Base-by-base conservation (phyloP, 2,797 vertebrate genomes). In the Gymnoscopelus braueri region DNA sequence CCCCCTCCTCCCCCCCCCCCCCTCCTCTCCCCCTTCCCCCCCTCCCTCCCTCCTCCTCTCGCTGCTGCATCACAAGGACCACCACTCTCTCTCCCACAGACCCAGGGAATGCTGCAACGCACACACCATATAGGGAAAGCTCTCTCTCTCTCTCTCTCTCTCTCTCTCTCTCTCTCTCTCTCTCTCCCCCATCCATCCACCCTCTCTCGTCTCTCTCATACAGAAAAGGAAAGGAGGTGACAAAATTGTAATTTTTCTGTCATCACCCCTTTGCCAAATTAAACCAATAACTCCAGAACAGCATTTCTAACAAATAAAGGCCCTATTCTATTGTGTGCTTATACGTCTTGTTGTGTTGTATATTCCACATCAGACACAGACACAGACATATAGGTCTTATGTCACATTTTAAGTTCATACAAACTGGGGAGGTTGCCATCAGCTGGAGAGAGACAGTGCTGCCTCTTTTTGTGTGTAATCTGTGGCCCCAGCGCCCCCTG, bases 101-200 rank as follows among this genome's bases (percentile, higher is more conserved):
- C 88, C 87, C 89, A 90, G 93, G 93, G 94, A 95, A 94, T 95
- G 95, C 91, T 94, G 94, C 96, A 97, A 92, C 90, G 88, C 87
- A 88, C 77, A 81, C 77, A 82, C 74, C 83, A 83, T 86, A 80
- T 72, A 87, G 81, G 93, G 84, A 88, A 82, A 74, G 85, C 50
- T 51, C 50, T 75, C 78, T 86, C 80, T 73, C 66, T 52, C 15
- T 53, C 63, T 39, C 49, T 62, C 60, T 5, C 15, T 32, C 56
- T 35, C 49, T 24, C 51, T 15, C 23, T 8, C 52, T 39, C 52
- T 56, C 57, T 52, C 63, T 53, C 23, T 50, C 59, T 44, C 23
- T 60, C 57, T 59, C 13, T n/a, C 57, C 10, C 4, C 39, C 44
- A 11, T 23, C 3, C 29, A 15, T 14, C 39, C 29, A 6, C 32